Conservation (phyloP, 2,888 invertebrate genomes). For the Leptinotarsa peninsularis region DNA sequence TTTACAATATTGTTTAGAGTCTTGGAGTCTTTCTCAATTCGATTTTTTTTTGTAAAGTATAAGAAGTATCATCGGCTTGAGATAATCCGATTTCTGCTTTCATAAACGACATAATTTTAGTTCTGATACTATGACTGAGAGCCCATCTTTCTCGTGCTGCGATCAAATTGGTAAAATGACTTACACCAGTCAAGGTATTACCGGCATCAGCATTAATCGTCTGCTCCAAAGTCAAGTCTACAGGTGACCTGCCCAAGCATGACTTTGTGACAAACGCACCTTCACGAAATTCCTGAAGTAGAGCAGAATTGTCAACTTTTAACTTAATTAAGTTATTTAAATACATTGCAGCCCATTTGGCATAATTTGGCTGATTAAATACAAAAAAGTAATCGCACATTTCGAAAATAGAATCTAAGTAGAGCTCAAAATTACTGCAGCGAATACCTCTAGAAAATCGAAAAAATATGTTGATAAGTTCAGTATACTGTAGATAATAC, state of each 20-base stretch:
- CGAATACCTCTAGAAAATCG: constrained; percentile 26
- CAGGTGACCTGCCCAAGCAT: too few relatives aligned
- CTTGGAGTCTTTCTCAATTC: too few relatives aligned
- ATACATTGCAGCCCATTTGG: constrained; percentile 24
- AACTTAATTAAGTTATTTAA: constrained; percentile 28
- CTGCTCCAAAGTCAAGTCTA: too few relatives aligned
- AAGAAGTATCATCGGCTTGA: constrained; percentile 52
- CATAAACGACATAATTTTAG: constrained; percentile 33
- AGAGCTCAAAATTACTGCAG: constrained; percentile 23
- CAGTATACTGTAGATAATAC: constrained; percentile 21
- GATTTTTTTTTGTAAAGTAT: constrained; percentile 16
- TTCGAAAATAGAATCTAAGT: background rate
- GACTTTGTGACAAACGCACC: too few relatives aligned
- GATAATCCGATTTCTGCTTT: constrained; percentile 46
- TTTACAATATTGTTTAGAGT: constrained; percentile 12
- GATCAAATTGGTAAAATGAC: too few relatives aligned
- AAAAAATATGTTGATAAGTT: constrained; percentile 21
- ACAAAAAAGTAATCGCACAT: constrained; percentile 11
- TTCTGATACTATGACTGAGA: constrained; percentile 3
- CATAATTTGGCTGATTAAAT: constrained; percentile 21
- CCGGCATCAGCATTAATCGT: too few relatives aligned
- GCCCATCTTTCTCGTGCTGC: too few relatives aligned
- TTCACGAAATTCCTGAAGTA: constrained; percentile 16
- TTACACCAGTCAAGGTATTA: too few relatives aligned
- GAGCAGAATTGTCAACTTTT: constrained; percentile 20